Evolutionary conservation across 92 coral and sea anemone species (phyloP), one percentile per base, ranked within the genome.

Genomic region (Zoanthus gigantus): DNA sequence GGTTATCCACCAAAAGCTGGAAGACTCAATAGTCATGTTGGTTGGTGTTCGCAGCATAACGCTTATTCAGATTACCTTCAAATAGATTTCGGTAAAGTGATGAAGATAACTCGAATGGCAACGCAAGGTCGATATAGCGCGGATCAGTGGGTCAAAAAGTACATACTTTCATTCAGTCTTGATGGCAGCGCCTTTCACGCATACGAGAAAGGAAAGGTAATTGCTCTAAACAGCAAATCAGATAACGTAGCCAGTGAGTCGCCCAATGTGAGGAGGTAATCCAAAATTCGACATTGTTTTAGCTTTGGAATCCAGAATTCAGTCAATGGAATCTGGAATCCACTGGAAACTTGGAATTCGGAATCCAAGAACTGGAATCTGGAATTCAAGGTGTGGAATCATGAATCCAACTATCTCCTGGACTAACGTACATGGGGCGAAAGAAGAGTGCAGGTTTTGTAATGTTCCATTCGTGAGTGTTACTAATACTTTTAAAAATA

Each of bases 31-130:
- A 58, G 17, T 12, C 47, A 60, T 8, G 31, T 61, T 0, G 72
- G 71, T 9, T 78, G 71, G 71, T 78, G 83, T 28, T 32, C 71
- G 0, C 45, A 2, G 9, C 66, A 58, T 37, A 58, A 78, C 17
- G 45, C n/a, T 14, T 37, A 16, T n/a, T 15, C 54, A 0, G 83
- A 78, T 11, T 78, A 34, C 57, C 57, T 78, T 7, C 83, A 78
- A 13, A 63, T 58, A n/a, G 83, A 78, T 60, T 78, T 78, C 18
- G 72, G 72, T 32, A 79, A 79, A 58, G 56, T 45, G 23, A 72
- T 79, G 16, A 79, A 79, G 72, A 61, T 61, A 32, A 18, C 72
- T 7, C 61, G 84, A 44, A 61, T 79, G 57, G 84, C 84, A 50
- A 79, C 57, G 2, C 84, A 79, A 32, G 72, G 84, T 5, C 72